Base-by-base conservation (phyloP, 2,113 vertebrate species). In the Arothron firmamentum region DNA sequence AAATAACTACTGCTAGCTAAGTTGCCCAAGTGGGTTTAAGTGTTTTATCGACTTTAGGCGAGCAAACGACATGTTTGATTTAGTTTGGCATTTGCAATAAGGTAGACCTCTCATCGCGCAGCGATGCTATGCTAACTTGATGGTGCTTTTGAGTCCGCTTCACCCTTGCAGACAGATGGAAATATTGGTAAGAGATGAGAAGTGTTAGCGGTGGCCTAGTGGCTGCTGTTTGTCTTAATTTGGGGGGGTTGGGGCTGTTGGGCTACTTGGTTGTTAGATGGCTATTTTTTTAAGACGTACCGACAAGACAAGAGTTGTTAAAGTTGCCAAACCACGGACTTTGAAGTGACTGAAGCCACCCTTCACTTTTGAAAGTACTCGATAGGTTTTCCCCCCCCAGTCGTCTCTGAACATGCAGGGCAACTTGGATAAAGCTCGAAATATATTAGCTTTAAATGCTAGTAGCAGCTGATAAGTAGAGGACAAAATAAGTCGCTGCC, bases 191-290 rank as follows among this genome's bases (percentile, higher is more conserved):
- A 81, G 86, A 84, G 80, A 87, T 80, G 62, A 86, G 70, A 74
- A 79, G 75, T 58, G 78, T 85, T 88, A 83, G 86, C 82, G 81
- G 41, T 82, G 85, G 87, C 85, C 88, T 89, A 87, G 82, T 83
- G 78, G 83, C 85, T 82, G 71, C 77, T 81, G 69, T 76, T 75
- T 45, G 75, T 81, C 75, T 84, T 82, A 76, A 67, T 79, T 81
- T 80, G 63, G 78, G 83, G 86, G 81, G 77, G 72, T 81, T 77
- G 70, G 70, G 50, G 38, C 59, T 70, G 69, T 69, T 71, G 42
- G 59, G 34, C 31, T 52, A 34, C 45, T 52, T 75, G 28, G 43
- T 65, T 64, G 43, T 45, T 66, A 51, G 50, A 61, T 63, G 20
- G 62, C 41, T 47, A 5, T 38, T 65, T 53, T 63, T 51, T 20